A percentile compares a stretch with the other conserved stretches of the same genome.
Conservation (phyloP, 2,888 invertebrate species). For the Nomada lathburiana region DNA sequence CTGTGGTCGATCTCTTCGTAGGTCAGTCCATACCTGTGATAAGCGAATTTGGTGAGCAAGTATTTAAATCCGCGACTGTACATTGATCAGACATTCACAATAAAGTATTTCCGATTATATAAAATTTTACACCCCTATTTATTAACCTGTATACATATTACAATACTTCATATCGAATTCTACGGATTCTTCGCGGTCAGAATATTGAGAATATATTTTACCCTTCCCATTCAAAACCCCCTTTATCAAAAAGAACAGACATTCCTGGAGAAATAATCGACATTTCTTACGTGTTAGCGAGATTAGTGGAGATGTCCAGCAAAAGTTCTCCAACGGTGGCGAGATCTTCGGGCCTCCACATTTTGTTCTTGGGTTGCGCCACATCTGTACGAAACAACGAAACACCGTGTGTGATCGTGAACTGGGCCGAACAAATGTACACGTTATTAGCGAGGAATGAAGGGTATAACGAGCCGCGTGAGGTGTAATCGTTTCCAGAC, state of each 20-base stretch:
- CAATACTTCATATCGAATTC: no score
- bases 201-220: no score
- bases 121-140: no score
- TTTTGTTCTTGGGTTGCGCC: slow-evolving; percentile 90
- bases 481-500: slow-evolving; percentile 22
- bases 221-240: no score
- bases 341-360: slow-evolving; percentile 93
- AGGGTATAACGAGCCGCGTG: neutral
- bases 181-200: no score
- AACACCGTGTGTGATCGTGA: slow-evolving; percentile 13
- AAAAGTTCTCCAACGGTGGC: slow-evolving; percentile 94
- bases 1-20: slow-evolving; percentile 95
- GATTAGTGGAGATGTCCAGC: slow-evolving; percentile 92
- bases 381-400: slow-evolving; percentile 87
- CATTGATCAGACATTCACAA: neutral
- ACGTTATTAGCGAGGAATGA: slow-evolving; percentile 1
- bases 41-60: neutral
- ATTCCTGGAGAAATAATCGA: neutral
- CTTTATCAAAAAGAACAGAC: no score
- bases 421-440: neutral
- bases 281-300: slow-evolving; percentile 91
- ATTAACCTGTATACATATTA: no score
- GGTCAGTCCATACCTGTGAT: slow-evolving; percentile 90
- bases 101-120: no score
- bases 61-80: neutral